Conservation (phyloP, 1,140 invertebrate species). For the Bursaphelenchus mucronatus region DNA sequence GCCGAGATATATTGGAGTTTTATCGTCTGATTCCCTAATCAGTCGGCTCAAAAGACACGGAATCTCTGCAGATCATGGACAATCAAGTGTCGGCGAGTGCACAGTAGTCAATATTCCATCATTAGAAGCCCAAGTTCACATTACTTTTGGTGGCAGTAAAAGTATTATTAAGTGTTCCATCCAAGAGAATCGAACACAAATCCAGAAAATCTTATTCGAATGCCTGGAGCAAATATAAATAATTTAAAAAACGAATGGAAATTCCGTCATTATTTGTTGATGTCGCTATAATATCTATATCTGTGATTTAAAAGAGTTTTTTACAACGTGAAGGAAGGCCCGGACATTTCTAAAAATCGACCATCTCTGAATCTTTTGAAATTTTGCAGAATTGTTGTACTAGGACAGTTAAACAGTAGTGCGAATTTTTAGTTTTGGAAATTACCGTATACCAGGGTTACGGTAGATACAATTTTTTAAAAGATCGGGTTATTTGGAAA, state of each 20-base stretch:
- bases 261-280: too few relatives aligned
- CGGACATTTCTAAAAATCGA: too few relatives aligned
- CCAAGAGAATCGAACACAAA: conserved; percentile 8
- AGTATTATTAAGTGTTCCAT: conserved; percentile 17
- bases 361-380: too few relatives aligned
- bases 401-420: too few relatives aligned
- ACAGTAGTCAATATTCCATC: conserved; percentile 16
- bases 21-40: conserved; percentile 17
- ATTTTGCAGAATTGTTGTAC: too few relatives aligned
- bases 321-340: too few relatives aligned
- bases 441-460: too few relatives aligned
- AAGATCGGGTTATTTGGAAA: too few relatives aligned
- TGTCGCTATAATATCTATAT: too few relatives aligned
- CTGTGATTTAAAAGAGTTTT: too few relatives aligned
- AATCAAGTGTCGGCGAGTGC: background rate
- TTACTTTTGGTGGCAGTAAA: conserved; percentile 9
- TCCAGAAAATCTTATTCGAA: conserved; percentile 12
- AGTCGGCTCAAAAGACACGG: conserved; percentile 6
- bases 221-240: conserved; percentile 14
- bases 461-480: too few relatives aligned
- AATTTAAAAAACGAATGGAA: background rate
- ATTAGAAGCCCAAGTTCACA: conserved; percentile 21
- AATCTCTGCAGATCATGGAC: conserved; percentile 9
- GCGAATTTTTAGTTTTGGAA: too few relatives aligned
- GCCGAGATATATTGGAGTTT: conserved; percentile 17